These are phyloP conservation scores for Acronicta alni DNA, from an alignment of 2,888 invertebrate species.

Conservation along the genomic window DNA sequence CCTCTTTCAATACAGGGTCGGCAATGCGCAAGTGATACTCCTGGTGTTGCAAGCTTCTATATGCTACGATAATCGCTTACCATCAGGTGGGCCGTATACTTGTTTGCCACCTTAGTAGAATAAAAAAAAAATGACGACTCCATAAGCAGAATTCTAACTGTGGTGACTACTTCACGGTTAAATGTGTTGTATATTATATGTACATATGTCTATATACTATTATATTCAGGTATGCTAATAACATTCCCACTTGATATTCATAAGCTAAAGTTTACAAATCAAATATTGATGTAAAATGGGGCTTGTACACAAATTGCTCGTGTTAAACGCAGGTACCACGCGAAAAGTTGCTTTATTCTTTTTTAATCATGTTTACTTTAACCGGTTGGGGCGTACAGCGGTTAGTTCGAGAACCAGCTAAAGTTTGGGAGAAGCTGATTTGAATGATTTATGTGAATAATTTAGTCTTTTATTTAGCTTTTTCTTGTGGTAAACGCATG, in stretches of 20 bases:
- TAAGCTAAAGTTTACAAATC: constrained; percentile 20
- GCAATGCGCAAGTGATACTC: no score
- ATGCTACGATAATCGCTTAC: no score
- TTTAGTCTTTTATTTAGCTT: constrained; percentile 6
- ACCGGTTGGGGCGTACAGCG: constrained; percentile 2
- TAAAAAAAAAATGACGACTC: no score
- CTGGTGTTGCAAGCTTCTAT: no score
- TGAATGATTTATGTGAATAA: constrained; percentile 48
- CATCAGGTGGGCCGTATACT: no score
- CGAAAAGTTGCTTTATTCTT: constrained; percentile 18
- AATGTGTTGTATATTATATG: not conserved
- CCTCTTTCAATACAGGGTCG: no score
- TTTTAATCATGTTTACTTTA: constrained; percentile 31
- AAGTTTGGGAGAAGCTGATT: constrained; percentile 31
- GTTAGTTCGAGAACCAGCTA: constrained; percentile 18
- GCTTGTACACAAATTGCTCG: constrained; percentile 10
- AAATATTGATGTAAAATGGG: constrained; percentile 24
- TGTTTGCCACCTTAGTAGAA: no score
- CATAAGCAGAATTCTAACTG: no score
- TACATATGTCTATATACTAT: not conserved
- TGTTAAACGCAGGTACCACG: not conserved
- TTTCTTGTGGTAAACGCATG: no score
- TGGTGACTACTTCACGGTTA: no score
- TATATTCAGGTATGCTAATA: constrained; percentile 1
- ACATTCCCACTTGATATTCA: constrained; percentile 13